A percentile compares a stretch with the other conserved stretches of the same genome.
phyloP scores from a whole-genome alignment of 92 coral and sea anemone species.

The Montipora capitata region DNA sequence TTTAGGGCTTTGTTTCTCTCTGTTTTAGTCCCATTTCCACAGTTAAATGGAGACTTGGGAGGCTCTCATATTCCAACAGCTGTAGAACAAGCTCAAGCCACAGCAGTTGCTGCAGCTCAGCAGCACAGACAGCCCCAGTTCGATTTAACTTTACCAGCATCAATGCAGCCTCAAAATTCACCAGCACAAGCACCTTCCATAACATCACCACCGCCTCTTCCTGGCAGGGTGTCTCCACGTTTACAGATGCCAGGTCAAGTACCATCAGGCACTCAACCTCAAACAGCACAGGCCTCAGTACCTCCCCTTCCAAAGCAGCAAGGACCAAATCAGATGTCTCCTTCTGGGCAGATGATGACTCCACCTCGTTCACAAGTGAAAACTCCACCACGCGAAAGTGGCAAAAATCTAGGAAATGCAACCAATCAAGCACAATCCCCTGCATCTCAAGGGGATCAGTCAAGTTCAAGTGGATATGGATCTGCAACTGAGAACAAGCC shows the following conservation, averaged over 20 bases:
- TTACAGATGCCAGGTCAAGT: constrained; percentile 49
- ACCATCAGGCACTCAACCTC: constrained; percentile 58
- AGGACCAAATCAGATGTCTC: constrained; percentile 61
- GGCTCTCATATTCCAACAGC: constrained; percentile 64
- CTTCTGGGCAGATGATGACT: constrained; percentile 50
- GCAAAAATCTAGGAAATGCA: constrained; percentile 12
- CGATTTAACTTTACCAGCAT: constrained; percentile 5
- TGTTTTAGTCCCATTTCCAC: constrained; percentile 80
- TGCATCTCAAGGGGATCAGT: constrained; percentile 41
- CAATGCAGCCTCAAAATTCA: constrained; percentile 71
- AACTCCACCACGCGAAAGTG: constrained; percentile 60
- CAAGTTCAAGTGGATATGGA: constrained; percentile 32
- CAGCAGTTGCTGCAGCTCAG: constrained; percentile 89
- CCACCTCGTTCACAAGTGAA: constrained; percentile 49
- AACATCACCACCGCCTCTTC: constrained; percentile 57
- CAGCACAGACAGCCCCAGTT: constrained; percentile 66
- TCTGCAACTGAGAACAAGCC: constrained; percentile 45
- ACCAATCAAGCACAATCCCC: constrained; percentile 61
- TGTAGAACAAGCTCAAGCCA: constrained; percentile 83
- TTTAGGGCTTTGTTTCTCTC: neutral
- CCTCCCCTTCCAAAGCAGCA: constrained; percentile 37
- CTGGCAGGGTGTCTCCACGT: constrained; percentile 62
- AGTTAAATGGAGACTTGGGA: constrained; percentile 91
- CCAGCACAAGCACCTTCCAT: constrained; percentile 37
- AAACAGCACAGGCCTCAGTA: constrained; percentile 34